Percentiles rank a stretch among this genome's conserved stretches.
These are phyloP conservation scores for Pionites leucogaster DNA, from an alignment of 2,113 vertebrate species.

Conservation along the genomic window DNA sequence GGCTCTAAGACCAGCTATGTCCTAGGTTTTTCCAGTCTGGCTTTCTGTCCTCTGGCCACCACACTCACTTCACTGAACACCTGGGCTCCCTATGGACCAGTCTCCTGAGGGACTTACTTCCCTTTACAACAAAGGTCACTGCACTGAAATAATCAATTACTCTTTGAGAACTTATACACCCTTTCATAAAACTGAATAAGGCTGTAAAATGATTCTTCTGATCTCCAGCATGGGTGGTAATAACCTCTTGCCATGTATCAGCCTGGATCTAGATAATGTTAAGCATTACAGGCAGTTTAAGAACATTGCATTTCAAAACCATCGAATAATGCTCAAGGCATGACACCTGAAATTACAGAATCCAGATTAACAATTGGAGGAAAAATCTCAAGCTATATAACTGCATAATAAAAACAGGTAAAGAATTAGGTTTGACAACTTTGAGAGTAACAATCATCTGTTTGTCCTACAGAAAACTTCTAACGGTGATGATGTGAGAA, in stretches of 20 bases:
- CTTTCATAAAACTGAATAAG: not conserved
- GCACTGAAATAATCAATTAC: not conserved
- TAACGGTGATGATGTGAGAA: not conserved
- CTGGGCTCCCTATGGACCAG: not conserved
- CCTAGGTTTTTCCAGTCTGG: not conserved
- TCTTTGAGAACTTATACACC: not conserved
- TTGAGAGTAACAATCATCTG: not conserved
- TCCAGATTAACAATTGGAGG: not conserved
- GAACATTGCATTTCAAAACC: not conserved
- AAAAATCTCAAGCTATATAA: not conserved
- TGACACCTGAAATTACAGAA: not conserved
- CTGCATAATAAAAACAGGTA: not conserved
- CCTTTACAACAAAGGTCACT: not conserved
- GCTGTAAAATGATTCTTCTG: not conserved
- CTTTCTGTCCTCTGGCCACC: not conserved
- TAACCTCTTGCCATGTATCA: not conserved
- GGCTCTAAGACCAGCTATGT: not conserved
- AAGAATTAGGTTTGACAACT: not conserved
- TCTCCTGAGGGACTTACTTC: not conserved
- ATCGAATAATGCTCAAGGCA: not conserved
- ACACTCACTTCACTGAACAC: not conserved
- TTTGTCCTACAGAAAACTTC: not conserved
- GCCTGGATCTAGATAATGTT: not conserved
- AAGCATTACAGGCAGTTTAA: not conserved
- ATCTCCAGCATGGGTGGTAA: not conserved